Base-by-base conservation (phyloP, 2,797 vertebrate genomes). In the Malurus leucopterus region DNA sequence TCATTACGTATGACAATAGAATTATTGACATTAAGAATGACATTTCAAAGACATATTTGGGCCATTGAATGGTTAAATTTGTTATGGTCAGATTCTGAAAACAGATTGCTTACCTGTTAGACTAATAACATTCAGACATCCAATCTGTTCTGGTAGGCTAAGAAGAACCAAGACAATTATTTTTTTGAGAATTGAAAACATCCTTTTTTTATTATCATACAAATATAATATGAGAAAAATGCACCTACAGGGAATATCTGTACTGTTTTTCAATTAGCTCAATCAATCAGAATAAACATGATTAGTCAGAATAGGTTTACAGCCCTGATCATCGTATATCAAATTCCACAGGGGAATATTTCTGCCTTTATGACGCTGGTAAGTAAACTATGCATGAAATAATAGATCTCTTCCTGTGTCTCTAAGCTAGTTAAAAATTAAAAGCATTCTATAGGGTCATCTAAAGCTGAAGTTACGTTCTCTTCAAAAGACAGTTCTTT, bases 261-360 rank as follows among this genome's bases (percentile, higher is more conserved):
- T 70, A 49, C 74, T 95, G 63, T 43, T 96, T 95, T 96, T 95
- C 90, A 95, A 88, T 96, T 96, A 95, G 73, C 36, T 92, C 81
- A 92, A 96, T 95, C 85, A 94, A 94, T 92, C 82, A 93, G 44
- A 79, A 69, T 95, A 96, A 95, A 95, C 34, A 85, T 47, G 75
- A 83, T 95, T 95, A 95, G 54, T 89, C 62, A 91, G 65, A 95
- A 93, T 86, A 92, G 38, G 55, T 95, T 94, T 89, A 70, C 43
- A 84, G 46, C 13, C 15, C 81, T 47, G 41, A 85, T 90, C 84
- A 87, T 80, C 7, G 0, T 92, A 67, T 80, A 83, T 91, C 89
- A 90, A 69, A 81, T 75, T 80, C 61, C 68, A 85, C 74, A 36
- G 26, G 29, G 59, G 18, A 91, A 81, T 70, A 79, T 94, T 90